Conservation (phyloP, 2,888 invertebrate genomes). For the Patella depressa region DNA sequence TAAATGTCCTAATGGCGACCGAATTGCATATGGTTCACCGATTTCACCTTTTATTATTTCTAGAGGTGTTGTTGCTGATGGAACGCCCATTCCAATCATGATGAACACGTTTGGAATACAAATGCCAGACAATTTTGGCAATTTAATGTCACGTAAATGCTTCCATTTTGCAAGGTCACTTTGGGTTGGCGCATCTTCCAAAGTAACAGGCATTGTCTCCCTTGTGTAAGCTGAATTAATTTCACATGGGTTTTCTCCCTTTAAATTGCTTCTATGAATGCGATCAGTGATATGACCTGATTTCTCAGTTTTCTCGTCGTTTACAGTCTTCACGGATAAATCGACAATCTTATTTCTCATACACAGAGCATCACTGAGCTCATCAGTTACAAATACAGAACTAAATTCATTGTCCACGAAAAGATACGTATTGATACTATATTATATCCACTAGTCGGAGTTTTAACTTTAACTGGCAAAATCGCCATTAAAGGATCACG, state of each 20-base stretch:
- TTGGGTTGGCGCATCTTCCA: not conserved
- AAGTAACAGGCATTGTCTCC: not conserved
- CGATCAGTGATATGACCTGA: not conserved
- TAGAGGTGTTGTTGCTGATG: not conserved
- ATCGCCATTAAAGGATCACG: conserved; percentile 4
- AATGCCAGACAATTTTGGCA: not conserved
- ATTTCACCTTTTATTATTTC: conserved; percentile 1
- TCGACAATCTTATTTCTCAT: not conserved
- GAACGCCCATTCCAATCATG: conserved; percentile 13
- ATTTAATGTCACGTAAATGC: conserved; percentile 1
- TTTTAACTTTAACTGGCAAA: not conserved
- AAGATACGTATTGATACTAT: too few relatives aligned
- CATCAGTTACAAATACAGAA: too few relatives aligned
- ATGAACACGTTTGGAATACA: not conserved
- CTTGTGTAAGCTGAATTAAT: not conserved
- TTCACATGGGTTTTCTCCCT: not conserved
- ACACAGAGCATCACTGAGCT: not conserved
- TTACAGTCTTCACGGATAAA: not conserved
- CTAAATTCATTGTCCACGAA: too few relatives aligned
- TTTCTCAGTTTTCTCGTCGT: not conserved
- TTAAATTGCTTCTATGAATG: not conserved
- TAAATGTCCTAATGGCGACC: conserved; percentile 26
- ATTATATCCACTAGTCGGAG: not conserved
- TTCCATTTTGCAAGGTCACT: conserved; percentile 11
- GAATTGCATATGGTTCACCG: conserved; percentile 28